These are phyloP conservation scores for Sussaba pulchella DNA, from an alignment of 2,888 invertebrate species.

Conservation along the genomic window DNA sequence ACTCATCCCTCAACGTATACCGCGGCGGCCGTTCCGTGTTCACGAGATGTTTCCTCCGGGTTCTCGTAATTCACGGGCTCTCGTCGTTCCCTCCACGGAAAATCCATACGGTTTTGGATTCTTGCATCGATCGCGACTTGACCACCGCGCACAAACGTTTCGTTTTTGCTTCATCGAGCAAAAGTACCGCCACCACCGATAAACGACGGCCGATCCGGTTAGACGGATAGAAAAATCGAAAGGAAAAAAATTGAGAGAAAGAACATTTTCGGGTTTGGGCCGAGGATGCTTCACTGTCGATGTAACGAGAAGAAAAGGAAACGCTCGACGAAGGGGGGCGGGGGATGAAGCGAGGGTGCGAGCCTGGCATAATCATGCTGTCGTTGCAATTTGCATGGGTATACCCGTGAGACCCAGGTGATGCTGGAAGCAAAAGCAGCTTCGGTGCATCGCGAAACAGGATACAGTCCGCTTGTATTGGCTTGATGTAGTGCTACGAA, in stretches of 20 bases:
- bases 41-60: slow-evolving; percentile 28
- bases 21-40: no score
- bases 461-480: slow-evolving; percentile 37
- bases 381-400: slow-evolving; percentile 55
- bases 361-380: slow-evolving; percentile 28
- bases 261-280: slow-evolving; percentile 25
- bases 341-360: slow-evolving; percentile 11
- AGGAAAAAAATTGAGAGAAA: slow-evolving; percentile 5
- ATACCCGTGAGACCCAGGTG: slow-evolving; percentile 60
- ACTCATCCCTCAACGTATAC: slow-evolving; percentile 17
- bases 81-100: no score
- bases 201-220: slow-evolving; percentile 32
- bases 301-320: slow-evolving; percentile 62
- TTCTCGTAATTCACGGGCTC: slow-evolving; percentile 11
- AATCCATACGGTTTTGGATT: slow-evolving; percentile 32
- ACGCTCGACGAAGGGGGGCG: neutral
- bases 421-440: slow-evolving; percentile 39
- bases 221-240: slow-evolving; percentile 27
- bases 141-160: slow-evolving; percentile 42
- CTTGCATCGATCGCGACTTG: neutral
- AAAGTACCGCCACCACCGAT: slow-evolving; percentile 60
- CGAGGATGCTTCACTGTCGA: slow-evolving; percentile 48
- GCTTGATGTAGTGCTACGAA: slow-evolving; percentile 15
- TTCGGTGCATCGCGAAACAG: neutral
- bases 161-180: slow-evolving; percentile 52